Evolutionary conservation across 2,888 invertebrate genomes (phyloP).

Genomic region (Habroteleia sp.): DNA sequence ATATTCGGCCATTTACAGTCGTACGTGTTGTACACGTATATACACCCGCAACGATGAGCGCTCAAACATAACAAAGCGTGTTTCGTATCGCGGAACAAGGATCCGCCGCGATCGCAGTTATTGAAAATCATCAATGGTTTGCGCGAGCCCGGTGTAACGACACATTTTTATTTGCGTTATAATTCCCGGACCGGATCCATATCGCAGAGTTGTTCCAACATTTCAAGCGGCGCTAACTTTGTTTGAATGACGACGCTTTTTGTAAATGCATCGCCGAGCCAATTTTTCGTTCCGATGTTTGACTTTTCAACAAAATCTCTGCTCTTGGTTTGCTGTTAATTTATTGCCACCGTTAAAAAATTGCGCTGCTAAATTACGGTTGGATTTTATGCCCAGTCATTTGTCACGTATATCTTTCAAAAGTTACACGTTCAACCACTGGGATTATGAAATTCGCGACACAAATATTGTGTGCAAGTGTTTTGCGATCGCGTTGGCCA

Average conservation of each 20-base stretch:
- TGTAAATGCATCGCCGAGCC: slow-evolving; percentile 25
- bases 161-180: slow-evolving; percentile 73
- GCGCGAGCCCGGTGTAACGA: slow-evolving; percentile 69
- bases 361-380: too few relatives aligned
- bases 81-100: slow-evolving; percentile 21
- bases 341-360: slow-evolving; percentile 18
- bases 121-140: slow-evolving; percentile 65
- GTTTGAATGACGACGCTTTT: slow-evolving; percentile 48
- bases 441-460: too few relatives aligned
- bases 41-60: slow-evolving; percentile 36
- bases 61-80: slow-evolving; percentile 52
- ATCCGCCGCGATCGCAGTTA: slow-evolving; percentile 40
- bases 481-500: too few relatives aligned
- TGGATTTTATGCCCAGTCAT: too few relatives aligned
- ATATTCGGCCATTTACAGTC: slow-evolving; percentile 44
- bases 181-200: slow-evolving; percentile 68
- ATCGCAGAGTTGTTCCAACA: slow-evolving; percentile 57
- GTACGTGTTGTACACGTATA: slow-evolving; percentile 45
- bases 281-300: slow-evolving; percentile 48
- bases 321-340: slow-evolving; percentile 31
- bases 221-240: slow-evolving; percentile 45
- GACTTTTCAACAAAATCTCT: slow-evolving; percentile 38
- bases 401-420: too few relatives aligned
- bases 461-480: too few relatives aligned
- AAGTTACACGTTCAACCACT: too few relatives aligned